Conservation (phyloP, 2,888 invertebrate genomes). For the Acrocyrtus sp. region DNA sequence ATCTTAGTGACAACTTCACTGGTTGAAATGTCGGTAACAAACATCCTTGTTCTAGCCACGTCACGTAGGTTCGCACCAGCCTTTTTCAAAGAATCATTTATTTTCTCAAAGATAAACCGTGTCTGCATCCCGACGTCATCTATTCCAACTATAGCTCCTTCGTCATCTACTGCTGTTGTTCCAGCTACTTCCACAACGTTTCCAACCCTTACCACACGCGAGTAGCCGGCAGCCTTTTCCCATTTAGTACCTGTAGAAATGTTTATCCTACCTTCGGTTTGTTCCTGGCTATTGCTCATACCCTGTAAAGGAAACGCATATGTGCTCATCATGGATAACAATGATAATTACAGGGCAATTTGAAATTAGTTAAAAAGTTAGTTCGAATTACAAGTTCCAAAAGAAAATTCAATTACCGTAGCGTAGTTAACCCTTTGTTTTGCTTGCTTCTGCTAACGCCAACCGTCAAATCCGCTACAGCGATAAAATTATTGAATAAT, state of each 20-base stretch:
- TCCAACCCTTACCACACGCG: slow-evolving; percentile 25
- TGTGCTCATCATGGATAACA: no score
- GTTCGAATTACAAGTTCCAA: no score
- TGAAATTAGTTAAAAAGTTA: no score
- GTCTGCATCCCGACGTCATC: slow-evolving; percentile 18
- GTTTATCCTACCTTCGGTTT: no score
- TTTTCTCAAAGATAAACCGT: slow-evolving; percentile 29
- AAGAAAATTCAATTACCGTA: no score
- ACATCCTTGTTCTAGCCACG: slow-evolving; percentile 40
- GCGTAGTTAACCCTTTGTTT: no score
- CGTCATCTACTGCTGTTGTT: slow-evolving; percentile 31
- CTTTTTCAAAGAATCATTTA: slow-evolving; percentile 6
- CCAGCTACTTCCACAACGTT: slow-evolving; percentile 31
- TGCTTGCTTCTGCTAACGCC: no score
- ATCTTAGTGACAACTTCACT: slow-evolving; percentile 12
- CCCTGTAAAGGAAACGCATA: no score
- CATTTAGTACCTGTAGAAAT: slow-evolving; percentile 25
- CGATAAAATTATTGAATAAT: no score
- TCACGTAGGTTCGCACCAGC: slow-evolving; percentile 6
- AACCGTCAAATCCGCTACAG: no score
- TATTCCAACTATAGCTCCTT: slow-evolving; percentile 14
- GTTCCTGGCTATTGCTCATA: no score
- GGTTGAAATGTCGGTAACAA: slow-evolving; percentile 17
- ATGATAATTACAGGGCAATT: no score
- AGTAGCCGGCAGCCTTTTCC: slow-evolving; percentile 27